phyloP scores from a whole-genome alignment of 2,113 vertebrate species.

The Marmota flaviventris region DNA sequence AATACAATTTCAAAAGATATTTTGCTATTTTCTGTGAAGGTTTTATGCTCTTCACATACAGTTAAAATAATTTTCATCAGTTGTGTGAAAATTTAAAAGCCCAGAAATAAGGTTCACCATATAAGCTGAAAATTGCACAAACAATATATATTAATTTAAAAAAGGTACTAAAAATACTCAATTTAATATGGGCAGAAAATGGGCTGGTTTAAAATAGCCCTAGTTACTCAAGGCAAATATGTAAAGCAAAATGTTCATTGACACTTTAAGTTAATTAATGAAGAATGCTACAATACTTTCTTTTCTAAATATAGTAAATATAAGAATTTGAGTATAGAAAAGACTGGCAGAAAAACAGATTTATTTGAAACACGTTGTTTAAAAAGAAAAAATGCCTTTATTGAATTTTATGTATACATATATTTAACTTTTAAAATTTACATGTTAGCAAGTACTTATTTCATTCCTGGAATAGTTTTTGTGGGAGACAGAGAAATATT shows the following conservation, averaged over 20 bases:
- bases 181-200: constrained; percentile 26
- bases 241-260: background rate
- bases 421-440: background rate
- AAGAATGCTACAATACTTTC: background rate
- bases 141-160: constrained; percentile 44
- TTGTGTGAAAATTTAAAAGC: constrained; percentile 31
- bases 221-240: background rate
- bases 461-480: constrained; percentile 52
- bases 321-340: background rate
- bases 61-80: constrained; percentile 50
- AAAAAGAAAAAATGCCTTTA: constrained; percentile 37
- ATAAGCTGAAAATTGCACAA: constrained; percentile 42
- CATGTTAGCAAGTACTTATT: background rate
- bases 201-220: background rate
- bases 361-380: background rate
- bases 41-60: constrained; percentile 35
- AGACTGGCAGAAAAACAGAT: background rate
- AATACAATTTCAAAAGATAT: constrained; percentile 63
- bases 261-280: background rate
- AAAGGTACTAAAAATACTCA: background rate
- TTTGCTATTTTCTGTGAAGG: constrained; percentile 57
- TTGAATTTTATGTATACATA: background rate
- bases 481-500: background rate
- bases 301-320: constrained; percentile 44
- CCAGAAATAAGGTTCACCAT: background rate